A percentile compares a stretch with the other conserved stretches of the same genome.
Evolutionary conservation across 1,140 invertebrate species (phyloP).

Genomic region (Nebria ingens): DNA sequence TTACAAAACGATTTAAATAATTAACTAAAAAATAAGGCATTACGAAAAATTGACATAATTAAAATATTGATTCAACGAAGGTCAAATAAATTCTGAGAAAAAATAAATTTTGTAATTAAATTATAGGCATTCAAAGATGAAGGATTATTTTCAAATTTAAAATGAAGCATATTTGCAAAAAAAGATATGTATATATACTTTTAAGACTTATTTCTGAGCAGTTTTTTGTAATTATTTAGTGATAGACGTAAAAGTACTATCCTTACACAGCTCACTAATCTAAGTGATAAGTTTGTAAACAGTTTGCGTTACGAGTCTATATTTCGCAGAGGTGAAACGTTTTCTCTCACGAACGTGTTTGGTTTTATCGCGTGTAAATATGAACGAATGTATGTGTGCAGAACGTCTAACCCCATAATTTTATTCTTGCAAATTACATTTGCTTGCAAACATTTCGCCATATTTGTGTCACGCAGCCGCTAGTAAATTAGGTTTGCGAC

Average conservation of each 20-base stretch:
- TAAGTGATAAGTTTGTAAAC: background rate
- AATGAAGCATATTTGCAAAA: background rate
- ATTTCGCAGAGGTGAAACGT: background rate
- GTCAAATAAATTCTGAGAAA: no score
- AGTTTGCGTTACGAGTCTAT: background rate
- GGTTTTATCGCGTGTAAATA: no score
- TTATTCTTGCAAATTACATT: background rate
- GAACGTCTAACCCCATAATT: background rate
- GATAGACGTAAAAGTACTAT: background rate
- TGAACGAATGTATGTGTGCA: no score
- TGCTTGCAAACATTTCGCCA: background rate
- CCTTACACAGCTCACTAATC: background rate
- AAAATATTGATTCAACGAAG: no score
- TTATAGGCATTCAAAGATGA: no score
- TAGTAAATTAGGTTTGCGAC: background rate
- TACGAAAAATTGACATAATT: no score
- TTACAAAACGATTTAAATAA: no score
- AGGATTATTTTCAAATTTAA: no score
- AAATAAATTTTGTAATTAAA: no score
- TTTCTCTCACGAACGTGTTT: background rate
- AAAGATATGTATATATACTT: no score
- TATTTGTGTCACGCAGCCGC: background rate
- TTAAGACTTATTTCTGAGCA: no score
- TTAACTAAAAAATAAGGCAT: no score
- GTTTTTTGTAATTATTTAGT: background rate